Percentiles rank a stretch among this genome's conserved stretches.
Evolutionary conservation across 2,888 invertebrate species (phyloP).

Genomic region (Ctena decussata): DNA sequence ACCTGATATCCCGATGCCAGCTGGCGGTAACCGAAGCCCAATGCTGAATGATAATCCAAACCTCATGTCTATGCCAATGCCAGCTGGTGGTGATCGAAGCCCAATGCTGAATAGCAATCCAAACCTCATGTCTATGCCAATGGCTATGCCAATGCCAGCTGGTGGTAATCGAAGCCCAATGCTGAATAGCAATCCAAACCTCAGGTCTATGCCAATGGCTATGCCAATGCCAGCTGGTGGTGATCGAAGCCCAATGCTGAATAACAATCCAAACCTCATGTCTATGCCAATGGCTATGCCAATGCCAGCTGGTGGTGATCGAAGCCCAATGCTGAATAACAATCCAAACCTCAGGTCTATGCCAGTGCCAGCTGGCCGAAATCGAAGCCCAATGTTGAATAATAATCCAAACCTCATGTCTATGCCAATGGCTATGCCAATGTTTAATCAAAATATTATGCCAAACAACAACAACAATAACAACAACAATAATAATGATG

Average conservation of each 20-base stretch:
- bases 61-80: not conserved
- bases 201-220: not conserved
- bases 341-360: not conserved
- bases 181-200: not conserved
- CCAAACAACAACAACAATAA: not conserved
- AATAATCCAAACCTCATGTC: not conserved
- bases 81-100: not conserved
- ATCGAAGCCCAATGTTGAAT: not conserved
- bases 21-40: not conserved
- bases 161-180: not conserved
- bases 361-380: not conserved
- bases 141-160: not conserved
- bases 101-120: not conserved
- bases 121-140: not conserved
- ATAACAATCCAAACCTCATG: not conserved
- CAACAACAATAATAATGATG: not conserved
- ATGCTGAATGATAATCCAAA: constrained; percentile 12
- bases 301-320: not conserved
- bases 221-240: not conserved
- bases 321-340: constrained; percentile 4
- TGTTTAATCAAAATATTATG: not conserved
- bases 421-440: not conserved
- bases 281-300: not conserved
- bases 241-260: not conserved
- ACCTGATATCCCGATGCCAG: not conserved